Evolutionary conservation across 2,888 invertebrate species (phyloP).

Genomic region (Buathra laborator): DNA sequence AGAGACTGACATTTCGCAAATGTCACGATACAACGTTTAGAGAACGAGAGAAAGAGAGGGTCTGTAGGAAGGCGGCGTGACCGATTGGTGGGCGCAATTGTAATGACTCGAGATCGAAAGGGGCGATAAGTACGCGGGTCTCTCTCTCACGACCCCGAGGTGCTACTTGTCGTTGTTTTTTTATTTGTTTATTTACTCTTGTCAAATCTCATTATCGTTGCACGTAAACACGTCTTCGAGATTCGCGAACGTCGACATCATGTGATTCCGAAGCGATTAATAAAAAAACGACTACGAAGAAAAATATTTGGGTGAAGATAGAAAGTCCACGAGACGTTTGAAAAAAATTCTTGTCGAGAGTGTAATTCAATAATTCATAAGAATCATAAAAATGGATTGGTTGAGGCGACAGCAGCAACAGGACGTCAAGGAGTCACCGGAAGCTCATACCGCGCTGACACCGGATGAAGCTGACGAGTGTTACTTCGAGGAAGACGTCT

Average conservation of each 20-base stretch:
- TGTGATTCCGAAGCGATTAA: constrained; percentile 28
- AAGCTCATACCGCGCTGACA: constrained; percentile 75
- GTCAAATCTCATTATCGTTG: constrained; percentile 39
- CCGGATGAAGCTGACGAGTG: constrained; percentile 81
- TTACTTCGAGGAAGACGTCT: constrained; percentile 82
- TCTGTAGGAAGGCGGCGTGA: constrained; percentile 59
- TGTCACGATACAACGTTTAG: constrained; percentile 55
- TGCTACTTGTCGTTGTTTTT: constrained; percentile 39
- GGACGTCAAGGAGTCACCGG: constrained; percentile 78
- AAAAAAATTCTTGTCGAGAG: neutral
- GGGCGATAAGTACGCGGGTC: constrained; percentile 63
- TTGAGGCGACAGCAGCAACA: constrained; percentile 78
- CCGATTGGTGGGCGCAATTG: constrained; percentile 67
- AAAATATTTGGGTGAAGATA: neutral
- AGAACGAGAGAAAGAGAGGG: constrained; percentile 8
- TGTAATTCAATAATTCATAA: constrained; percentile 7
- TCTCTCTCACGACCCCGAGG: constrained; percentile 60
- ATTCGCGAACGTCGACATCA: neutral
- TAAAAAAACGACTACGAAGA: neutral
- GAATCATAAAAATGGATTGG: constrained; percentile 80
- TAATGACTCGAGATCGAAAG: constrained; percentile 68
- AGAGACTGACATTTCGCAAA: constrained; percentile 65
- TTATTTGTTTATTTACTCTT: constrained; percentile 14
- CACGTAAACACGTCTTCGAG: constrained; percentile 34
- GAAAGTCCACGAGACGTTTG: neutral